Base-by-base conservation (phyloP, 2,113 vertebrate genomes). In the Trochalopteron elliotii region DNA sequence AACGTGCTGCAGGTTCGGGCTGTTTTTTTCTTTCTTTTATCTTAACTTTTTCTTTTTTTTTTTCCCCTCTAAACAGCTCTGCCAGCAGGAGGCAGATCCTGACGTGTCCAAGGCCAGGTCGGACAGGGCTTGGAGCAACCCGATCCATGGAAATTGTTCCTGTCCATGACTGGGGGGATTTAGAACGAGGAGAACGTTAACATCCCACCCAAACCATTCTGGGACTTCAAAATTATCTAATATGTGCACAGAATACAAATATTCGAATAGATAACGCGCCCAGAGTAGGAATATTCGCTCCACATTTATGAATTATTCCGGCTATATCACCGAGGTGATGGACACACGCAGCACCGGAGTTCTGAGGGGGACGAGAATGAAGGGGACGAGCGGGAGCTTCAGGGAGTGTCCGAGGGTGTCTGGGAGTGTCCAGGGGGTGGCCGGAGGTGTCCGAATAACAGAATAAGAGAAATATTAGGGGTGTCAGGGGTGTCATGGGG, bases 261-360 rank as follows among this genome's bases (percentile, higher is more conserved):
- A 67, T 31, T 30, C 12, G 1, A 2, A 31, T 0, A 47, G 55
- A 4, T 1, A 5, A 2, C 3, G 10, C 2, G 37, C 30, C 12
- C 27, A 13, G n/a, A 23, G 9, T 13, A 14, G 6, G 6, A 37
- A 45, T 18, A 11, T 37, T 14, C 14, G 6, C 21, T 23, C 1
- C 7, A 1, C 11, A 30, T 25, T 28, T 33, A 23, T 14, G 40
- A 30, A n/a, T 15, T 7, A 9, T 3, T 35, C 64, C 4, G 9
- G 3, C 8, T 3, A 1, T 4, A 11, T 8, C 45, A 17, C 37
- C 16, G 37, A 30, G 42, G 25, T 0, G 40, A 12, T 6, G 27
- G 4, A 24, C 77, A 9, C 1, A 4, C 25, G 33, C 53, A 33
- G 47, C 24, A 9, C 44, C 2, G 0, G 45, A 15, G 31, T 14